Conservation (phyloP, 2,797 vertebrate genomes). For the Acanthiza pusilla region DNA sequence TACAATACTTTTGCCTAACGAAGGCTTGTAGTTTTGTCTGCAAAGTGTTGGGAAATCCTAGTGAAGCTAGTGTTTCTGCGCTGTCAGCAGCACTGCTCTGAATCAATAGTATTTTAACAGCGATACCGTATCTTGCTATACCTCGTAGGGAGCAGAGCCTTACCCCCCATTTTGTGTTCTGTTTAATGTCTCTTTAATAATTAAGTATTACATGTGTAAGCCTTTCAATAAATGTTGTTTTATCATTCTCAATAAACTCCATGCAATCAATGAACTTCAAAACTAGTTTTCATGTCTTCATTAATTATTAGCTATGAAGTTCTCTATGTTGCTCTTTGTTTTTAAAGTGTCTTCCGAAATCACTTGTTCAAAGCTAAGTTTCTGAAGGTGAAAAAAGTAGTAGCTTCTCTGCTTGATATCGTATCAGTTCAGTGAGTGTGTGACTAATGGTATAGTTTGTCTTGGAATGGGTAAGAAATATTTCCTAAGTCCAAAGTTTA, state of each 20-base stretch:
- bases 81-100: neutral
- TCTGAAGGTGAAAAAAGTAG: neutral
- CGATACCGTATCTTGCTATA: accelerated
- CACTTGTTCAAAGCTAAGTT: neutral
- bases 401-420: neutral
- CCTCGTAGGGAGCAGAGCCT: neutral
- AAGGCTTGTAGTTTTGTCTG: neutral
- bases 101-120: neutral
- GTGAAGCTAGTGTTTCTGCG: neutral
- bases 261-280: neutral
- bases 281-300: neutral
- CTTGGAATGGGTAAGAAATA: constrained; percentile 27
- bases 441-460: constrained; percentile 34
- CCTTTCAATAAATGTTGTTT: neutral
- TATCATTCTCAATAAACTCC: neutral
- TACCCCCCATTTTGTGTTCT: neutral
- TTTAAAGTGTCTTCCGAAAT: neutral
- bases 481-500: constrained; percentile 61
- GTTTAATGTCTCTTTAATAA: neutral
- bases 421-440: neutral
- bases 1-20: neutral
- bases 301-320: neutral
- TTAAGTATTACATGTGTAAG: neutral
- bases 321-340: neutral
- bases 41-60: neutral